Evolutionary conservation across 1,140 invertebrate genomes (phyloP).

Genomic region (Pseudomyrmex pallidus): DNA sequence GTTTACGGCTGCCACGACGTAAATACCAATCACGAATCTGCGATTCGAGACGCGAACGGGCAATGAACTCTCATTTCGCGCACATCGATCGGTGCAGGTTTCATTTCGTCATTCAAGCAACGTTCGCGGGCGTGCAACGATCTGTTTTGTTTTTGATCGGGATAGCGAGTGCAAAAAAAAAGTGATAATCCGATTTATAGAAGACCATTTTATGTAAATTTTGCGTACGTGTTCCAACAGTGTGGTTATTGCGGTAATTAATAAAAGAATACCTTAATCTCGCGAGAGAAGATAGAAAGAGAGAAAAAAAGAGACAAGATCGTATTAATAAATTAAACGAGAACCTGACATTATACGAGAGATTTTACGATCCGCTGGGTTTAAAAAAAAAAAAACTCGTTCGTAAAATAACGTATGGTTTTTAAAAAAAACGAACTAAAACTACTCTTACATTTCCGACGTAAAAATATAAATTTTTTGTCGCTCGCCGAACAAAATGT

Average conservation of each 20-base stretch:
- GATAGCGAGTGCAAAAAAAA: conserved; percentile 16
- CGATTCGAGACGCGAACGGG: conserved; percentile 27
- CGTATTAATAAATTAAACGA: background rate
- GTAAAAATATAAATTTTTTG: too few species aligned
- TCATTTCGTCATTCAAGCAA: conserved; percentile 29
- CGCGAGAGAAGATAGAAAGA: background rate
- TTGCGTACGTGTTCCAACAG: background rate
- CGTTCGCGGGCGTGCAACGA: conserved; percentile 11
- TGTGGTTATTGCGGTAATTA: conserved; percentile 22
- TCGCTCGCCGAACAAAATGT: too few species aligned
- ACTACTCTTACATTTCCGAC: too few species aligned
- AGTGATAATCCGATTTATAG: background rate
- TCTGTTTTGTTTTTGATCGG: background rate
- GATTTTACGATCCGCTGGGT: background rate
- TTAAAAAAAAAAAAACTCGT: background rate
- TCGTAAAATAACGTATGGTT: background rate
- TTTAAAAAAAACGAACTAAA: too few species aligned
- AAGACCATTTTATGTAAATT: conserved; percentile 2
- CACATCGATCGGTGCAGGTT: background rate
- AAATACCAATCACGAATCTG: conserved; percentile 48
- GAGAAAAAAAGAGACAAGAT: background rate
- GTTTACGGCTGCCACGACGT: conserved; percentile 33
- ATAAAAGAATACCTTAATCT: conserved; percentile 9
- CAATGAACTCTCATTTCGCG: conserved; percentile 44
- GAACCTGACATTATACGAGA: conserved; percentile 1